These are phyloP conservation scores for Leptinotarsa texana DNA, from an alignment of 1,140 invertebrate species.

Conservation along the genomic window DNA sequence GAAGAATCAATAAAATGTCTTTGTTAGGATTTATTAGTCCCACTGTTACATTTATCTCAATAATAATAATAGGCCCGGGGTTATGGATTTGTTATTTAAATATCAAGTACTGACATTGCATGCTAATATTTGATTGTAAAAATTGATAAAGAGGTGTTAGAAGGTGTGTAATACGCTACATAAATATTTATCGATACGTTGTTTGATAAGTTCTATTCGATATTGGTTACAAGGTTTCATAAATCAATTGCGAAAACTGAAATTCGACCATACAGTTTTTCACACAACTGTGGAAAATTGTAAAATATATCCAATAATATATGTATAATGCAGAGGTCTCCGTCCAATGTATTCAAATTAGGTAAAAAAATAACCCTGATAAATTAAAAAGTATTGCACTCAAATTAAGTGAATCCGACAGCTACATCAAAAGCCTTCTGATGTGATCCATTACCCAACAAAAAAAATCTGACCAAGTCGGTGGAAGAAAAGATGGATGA, in stretches of 20 bases:
- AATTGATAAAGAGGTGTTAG: slow-evolving; percentile 6
- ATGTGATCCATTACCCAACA: too few relatives aligned
- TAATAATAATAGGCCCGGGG: background rate
- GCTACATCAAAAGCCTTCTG: too few relatives aligned
- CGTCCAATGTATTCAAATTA: too few relatives aligned
- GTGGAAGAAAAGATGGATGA: too few relatives aligned
- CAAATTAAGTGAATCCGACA: too few relatives aligned
- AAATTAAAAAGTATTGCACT: too few relatives aligned
- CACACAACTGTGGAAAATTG: too few relatives aligned
- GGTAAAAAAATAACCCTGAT: too few relatives aligned
- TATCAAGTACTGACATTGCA: background rate
- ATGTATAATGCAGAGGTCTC: too few relatives aligned
- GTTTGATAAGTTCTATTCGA: background rate
- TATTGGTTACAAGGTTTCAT: background rate
- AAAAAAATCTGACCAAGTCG: too few relatives aligned
- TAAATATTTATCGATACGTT: slow-evolving; percentile 6
- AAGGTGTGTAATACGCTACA: background rate
- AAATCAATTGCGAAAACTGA: background rate
- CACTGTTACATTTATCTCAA: background rate
- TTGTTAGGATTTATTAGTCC: slow-evolving; percentile 6
- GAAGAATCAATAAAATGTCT: background rate
- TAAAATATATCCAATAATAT: too few relatives aligned
- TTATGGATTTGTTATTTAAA: background rate
- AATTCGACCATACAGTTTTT: too few relatives aligned
- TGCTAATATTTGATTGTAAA: background rate